Percentiles rank a stretch among this genome's conserved stretches.
Evolutionary conservation across 2,113 vertebrate genomes (phyloP).

Genomic region (Corythaeola cristata): DNA sequence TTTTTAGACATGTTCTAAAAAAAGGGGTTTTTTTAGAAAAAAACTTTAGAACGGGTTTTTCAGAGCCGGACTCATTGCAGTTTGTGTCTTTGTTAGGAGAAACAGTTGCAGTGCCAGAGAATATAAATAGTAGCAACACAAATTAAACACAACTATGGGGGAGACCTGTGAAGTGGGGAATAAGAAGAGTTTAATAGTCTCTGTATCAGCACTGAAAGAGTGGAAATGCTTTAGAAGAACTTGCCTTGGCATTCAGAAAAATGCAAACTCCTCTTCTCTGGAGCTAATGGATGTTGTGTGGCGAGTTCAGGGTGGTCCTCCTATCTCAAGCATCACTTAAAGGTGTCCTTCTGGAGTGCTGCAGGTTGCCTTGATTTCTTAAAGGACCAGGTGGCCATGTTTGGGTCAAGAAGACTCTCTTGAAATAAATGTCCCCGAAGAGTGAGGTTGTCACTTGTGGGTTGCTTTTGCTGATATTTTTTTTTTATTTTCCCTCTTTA

Average conservation of each 20-base stretch:
- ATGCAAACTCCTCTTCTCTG: not conserved
- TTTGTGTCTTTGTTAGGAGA: not conserved
- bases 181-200: not conserved
- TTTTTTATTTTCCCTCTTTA: not conserved
- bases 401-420: not conserved
- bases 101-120: not conserved
- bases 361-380: not conserved
- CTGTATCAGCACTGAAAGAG: not conserved
- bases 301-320: not conserved
- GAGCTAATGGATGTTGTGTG: not conserved
- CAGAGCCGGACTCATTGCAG: not conserved
- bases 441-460: not conserved
- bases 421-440: not conserved
- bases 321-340: not conserved
- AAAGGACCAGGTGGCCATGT: not conserved
- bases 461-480: not conserved
- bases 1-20: no score
- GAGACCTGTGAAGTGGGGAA: not conserved
- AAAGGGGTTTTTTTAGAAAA: no score
- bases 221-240: not conserved
- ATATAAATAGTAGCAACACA: not conserved
- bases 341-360: not conserved
- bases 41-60: no score
- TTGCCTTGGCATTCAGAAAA: not conserved
- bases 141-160: not conserved